Evolutionary conservation across 2,888 invertebrate genomes (phyloP), one percentile per base, ranked within the genome.

Genomic region (Oligia strigilis): DNA sequence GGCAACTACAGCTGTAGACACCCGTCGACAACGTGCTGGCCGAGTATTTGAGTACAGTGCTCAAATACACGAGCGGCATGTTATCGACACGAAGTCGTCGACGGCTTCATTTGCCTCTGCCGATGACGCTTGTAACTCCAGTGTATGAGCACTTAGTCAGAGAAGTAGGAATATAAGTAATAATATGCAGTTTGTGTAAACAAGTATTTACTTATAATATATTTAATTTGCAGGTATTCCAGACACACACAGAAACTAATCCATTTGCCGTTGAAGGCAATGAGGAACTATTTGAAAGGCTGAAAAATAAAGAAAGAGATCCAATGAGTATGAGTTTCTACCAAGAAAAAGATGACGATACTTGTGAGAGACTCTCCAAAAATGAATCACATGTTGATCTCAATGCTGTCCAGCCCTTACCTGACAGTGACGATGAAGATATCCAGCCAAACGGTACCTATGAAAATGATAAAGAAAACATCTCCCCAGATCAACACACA

Each of bases 321-420:
- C 97, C 97, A 29, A 98, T 98, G 98, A 97, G 97, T 84, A 97
- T 97, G 97, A 97, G 97, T 77, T 98, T 98, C 92, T 97, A 97
- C 90, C 97, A 97, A 90, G 97, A 97, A 90, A 97, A 97, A 91
- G 97, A 97, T 88, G 97, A 97, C 87, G 97, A 97, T 83, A 96
- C 97, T 3, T 96, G 96, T 91, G 97, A 97, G 89, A 94, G 95
- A 76, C 94, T 95, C 76, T 85, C 92, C 62, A 94, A 92, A 88
- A 92, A 91, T 80, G 94, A 93, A 76, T 94, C 96, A 89, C 96
- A 95, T 70, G 97, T 97, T 69, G 97, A 97, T 92, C 95, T 98
- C 52, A 97, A 98, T 91, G 97, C 97, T 84, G 97, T 98, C 43
- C 98, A 97, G 87, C 90, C 94, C 36, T 90, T 98, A 71, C 98